Evolutionary conservation across 2,113 vertebrate genomes (phyloP).

Genomic region (Channa maculata): DNA sequence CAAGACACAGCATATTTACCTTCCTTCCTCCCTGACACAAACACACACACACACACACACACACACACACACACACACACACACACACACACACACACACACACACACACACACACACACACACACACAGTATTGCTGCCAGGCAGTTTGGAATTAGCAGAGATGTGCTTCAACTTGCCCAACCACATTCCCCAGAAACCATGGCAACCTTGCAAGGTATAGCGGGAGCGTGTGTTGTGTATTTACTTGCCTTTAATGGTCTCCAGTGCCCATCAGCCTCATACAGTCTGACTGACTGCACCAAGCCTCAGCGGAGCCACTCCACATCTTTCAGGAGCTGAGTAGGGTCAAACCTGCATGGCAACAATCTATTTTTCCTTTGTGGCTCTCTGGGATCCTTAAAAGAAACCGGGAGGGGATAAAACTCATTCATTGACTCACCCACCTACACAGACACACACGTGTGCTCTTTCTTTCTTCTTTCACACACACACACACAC

Average conservation of each 20-base stretch:
- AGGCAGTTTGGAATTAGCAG: constrained; percentile 74
- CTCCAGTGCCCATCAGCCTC: constrained; percentile 75
- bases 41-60: constrained; percentile 46
- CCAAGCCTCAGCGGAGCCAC: constrained; percentile 61
- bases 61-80: constrained; percentile 10
- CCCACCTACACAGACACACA: constrained; percentile 37
- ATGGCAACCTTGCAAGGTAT: constrained; percentile 75
- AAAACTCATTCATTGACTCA: constrained; percentile 75
- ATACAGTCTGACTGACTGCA: constrained; percentile 55
- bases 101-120: constrained; percentile 25
- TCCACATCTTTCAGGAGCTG: constrained; percentile 74
- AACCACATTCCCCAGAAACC: constrained; percentile 80
- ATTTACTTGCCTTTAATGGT: constrained; percentile 74
- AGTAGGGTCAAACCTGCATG: constrained; percentile 81
- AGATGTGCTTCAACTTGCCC: constrained; percentile 79
- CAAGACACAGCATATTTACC: constrained; percentile 68
- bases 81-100: constrained; percentile 15
- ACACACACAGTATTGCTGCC: constrained; percentile 60
- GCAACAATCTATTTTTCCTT: constrained; percentile 79
- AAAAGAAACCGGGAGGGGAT: constrained; percentile 80
- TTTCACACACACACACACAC: constrained; percentile 27
- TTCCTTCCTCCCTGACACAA: constrained; percentile 27
- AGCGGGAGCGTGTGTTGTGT: constrained; percentile 61
- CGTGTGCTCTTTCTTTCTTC: neutral
- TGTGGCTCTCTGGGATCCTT: constrained; percentile 66